Evolutionary conservation across 2,888 invertebrate genomes (phyloP).

Genomic region (Pandemis corylana): DNA sequence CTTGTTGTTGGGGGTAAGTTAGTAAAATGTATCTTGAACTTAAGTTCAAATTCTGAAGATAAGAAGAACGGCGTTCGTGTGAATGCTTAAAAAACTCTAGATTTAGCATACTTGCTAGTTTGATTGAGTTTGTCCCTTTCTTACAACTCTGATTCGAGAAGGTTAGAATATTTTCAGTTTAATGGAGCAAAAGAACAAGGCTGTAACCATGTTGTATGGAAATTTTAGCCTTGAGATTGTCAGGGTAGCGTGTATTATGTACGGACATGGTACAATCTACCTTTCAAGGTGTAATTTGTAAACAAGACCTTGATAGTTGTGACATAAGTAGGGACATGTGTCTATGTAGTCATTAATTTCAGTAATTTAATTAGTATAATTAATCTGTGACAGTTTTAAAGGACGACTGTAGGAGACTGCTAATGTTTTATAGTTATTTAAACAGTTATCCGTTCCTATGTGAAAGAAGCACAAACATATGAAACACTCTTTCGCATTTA

Average conservation of each 20-base stretch:
- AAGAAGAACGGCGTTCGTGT: conserved; percentile 8
- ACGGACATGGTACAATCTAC: background rate
- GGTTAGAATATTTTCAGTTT: background rate
- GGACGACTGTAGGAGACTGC: no score
- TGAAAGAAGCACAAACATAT: background rate
- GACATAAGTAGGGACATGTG: background rate
- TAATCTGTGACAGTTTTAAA: no score
- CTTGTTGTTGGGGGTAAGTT: conserved; percentile 9
- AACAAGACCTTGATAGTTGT: background rate
- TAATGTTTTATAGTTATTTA: no score
- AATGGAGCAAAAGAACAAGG: background rate
- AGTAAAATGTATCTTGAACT: conserved; percentile 18
- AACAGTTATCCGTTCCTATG: background rate
- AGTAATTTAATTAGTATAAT: no score
- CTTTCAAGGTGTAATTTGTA: background rate
- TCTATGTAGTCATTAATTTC: background rate
- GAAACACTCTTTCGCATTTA: background rate
- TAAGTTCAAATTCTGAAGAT: conserved; percentile 24
- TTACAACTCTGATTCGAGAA: background rate
- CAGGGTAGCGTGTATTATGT: background rate
- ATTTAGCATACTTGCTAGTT: background rate
- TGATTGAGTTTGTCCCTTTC: background rate
- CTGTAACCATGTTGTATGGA: background rate
- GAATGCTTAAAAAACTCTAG: conserved; percentile 3
- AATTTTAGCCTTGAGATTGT: background rate